Base-by-base conservation (phyloP, 1,140 invertebrate species). In the Vanessa tameamea region DNA sequence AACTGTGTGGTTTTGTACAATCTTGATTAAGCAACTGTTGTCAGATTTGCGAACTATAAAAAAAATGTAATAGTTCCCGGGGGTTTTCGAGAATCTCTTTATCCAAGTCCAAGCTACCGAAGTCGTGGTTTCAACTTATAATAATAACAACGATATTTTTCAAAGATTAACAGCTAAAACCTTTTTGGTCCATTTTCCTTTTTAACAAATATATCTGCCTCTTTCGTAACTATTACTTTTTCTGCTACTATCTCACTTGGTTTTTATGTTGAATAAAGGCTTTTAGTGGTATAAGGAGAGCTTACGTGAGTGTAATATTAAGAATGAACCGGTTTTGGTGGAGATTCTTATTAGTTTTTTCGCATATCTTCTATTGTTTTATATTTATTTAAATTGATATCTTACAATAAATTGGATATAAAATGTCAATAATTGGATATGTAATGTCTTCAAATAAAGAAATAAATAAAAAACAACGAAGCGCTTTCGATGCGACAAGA, bases 241-340 rank as follows among this genome's bases (percentile, higher is more conserved):
- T 61, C 16, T 57, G 11, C 23, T 23, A 23, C 53, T 61, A 37
- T 61, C 57, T 61, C 26, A 37, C 31, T 61, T 26, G 57, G 23
- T 4, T 61, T 55, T 61, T 61, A 61, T 61, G 57, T 61, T 31
- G 23, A 61, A 61, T 37, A 37, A 61, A 61, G 57, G 31, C 57
- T 61, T 61, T 61, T 37, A 61, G 26, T 61, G 26, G 14, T 37
- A 61, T 61, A 61, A 61, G 13, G 31, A 37, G 57, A 31, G 57
- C 31, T 61, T 61, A 37, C 57, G 57, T 61, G 57, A 61, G 23
- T 37, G 11, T 23, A 61, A 61, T 61, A 61, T 61, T 61, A 61
- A 61, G 31, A 31, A 59, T 59, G 15, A 20, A 55, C 51, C 9
- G n/a, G 53, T 57, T 57, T 55, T 16, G 53, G 16, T 57, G 11